Conservation (phyloP, 1,140 invertebrate genomes). For the Formica selysi region DNA sequence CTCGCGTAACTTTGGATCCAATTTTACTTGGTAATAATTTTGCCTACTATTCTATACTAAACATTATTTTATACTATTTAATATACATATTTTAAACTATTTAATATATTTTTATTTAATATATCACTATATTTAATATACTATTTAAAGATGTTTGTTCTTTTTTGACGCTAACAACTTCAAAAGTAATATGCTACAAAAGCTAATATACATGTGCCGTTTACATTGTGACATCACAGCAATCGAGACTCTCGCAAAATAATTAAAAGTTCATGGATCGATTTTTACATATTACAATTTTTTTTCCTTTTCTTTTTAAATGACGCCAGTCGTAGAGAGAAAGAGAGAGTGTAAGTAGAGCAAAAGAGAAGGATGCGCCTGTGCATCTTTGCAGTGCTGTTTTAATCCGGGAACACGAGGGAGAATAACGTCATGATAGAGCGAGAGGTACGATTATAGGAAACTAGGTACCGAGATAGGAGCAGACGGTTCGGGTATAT, state of each 20-base stretch:
- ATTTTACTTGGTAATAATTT: constrained; percentile 45
- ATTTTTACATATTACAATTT: background rate
- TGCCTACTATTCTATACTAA: background rate
- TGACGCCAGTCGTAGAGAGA: background rate
- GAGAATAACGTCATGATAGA: constrained; percentile 40
- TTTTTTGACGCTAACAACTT: constrained; percentile 5
- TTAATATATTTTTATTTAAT: background rate
- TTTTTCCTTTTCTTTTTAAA: background rate
- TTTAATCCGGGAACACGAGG: constrained; percentile 27
- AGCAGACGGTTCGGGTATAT: constrained; percentile 37
- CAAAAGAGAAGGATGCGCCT: background rate
- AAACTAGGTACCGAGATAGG: constrained; percentile 50
- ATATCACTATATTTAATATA: no score
- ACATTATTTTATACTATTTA: constrained; percentile 4
- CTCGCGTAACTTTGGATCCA: constrained; percentile 47
- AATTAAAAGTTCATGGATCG: background rate
- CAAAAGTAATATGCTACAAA: background rate
- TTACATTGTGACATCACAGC: background rate
- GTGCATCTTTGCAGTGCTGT: constrained; percentile 14
- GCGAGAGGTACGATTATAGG: constrained; percentile 30
- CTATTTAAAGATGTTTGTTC: no score
- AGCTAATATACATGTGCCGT: background rate
- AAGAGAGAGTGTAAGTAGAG: background rate
- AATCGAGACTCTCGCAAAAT: background rate
- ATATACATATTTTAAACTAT: background rate